Conservation (phyloP, 2,113 vertebrate genomes). For the Scatophagus argus region DNA sequence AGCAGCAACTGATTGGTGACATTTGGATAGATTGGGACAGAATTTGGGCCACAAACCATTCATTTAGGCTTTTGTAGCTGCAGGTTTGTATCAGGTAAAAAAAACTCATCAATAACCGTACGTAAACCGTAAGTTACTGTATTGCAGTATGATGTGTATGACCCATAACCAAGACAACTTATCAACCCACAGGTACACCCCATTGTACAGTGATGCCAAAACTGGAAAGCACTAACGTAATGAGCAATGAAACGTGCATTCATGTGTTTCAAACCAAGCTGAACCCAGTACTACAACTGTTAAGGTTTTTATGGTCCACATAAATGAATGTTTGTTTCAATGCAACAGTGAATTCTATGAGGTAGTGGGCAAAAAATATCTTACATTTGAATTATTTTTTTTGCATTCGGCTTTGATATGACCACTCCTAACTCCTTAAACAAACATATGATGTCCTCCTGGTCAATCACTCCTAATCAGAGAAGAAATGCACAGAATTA, state of each 20-base stretch:
- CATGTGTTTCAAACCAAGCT: not conserved
- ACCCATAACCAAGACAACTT: too few relatives aligned
- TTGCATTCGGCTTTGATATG: constrained; percentile 83
- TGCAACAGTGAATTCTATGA: constrained; percentile 16
- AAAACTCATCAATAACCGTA: too few relatives aligned
- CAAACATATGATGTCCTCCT: constrained; percentile 83
- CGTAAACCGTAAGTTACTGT: too few relatives aligned
- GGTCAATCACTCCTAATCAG: constrained; percentile 82
- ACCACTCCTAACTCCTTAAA: constrained; percentile 85
- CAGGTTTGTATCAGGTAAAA: not conserved
- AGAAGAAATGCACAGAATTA: constrained; percentile 76
- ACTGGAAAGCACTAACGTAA: not conserved
- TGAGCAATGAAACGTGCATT: not conserved
- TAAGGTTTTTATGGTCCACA: not conserved
- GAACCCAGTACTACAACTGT: not conserved
- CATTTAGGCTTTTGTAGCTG: not conserved
- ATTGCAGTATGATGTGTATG: too few relatives aligned
- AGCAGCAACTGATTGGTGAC: not conserved
- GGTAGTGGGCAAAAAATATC: constrained; percentile 64
- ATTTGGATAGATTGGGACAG: too few relatives aligned
- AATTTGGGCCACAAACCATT: not conserved
- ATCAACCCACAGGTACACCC: not conserved
- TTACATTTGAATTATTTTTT: constrained; percentile 86
- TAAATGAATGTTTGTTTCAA: not conserved
- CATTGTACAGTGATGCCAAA: not conserved